Percentiles rank a stretch among this genome's conserved stretches.
These are phyloP conservation scores for Cataglyphis rosenhaueri DNA, from an alignment of 2,888 invertebrate genomes.

Conservation along the genomic window DNA sequence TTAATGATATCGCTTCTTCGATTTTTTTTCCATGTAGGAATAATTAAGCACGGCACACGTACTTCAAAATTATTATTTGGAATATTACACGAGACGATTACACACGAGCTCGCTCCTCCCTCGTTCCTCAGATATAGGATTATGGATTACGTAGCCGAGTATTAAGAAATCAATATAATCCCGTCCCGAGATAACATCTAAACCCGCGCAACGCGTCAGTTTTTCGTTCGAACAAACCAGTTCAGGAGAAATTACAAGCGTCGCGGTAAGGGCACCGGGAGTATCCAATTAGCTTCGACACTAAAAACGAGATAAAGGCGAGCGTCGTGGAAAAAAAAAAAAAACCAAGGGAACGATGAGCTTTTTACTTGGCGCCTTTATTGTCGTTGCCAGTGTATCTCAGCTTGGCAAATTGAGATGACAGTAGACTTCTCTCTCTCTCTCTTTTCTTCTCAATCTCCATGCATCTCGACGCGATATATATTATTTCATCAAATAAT, in stretches of 20 bases:
- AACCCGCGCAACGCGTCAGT: conserved; percentile 3
- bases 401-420: conserved; percentile 51
- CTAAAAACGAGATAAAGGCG: conserved; percentile 45
- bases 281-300: conserved; percentile 44
- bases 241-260: conserved; percentile 40
- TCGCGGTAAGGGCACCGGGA: conserved; percentile 31
- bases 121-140: not conserved
- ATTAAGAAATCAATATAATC: conserved; percentile 60
- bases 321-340: conserved; percentile 11
- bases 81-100: conserved; percentile 47
- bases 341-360: conserved; percentile 46
- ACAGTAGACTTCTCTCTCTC: conserved; percentile 1
- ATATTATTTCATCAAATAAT: not conserved
- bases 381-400: conserved; percentile 26
- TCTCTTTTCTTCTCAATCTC: not conserved
- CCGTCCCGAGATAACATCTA: conserved; percentile 25
- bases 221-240: conserved; percentile 31
- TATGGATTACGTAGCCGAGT: conserved; percentile 50
- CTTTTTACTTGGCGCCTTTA: conserved; percentile 52
- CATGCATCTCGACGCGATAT: not conserved
- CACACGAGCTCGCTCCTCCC: conserved; percentile 8
- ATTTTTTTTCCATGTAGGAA: conserved; percentile 4
- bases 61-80: not conserved
- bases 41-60: too few species aligned
- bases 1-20: not conserved